Evolutionary conservation across 2,888 invertebrate genomes (phyloP).

Genomic region (Papilio gigon): DNA sequence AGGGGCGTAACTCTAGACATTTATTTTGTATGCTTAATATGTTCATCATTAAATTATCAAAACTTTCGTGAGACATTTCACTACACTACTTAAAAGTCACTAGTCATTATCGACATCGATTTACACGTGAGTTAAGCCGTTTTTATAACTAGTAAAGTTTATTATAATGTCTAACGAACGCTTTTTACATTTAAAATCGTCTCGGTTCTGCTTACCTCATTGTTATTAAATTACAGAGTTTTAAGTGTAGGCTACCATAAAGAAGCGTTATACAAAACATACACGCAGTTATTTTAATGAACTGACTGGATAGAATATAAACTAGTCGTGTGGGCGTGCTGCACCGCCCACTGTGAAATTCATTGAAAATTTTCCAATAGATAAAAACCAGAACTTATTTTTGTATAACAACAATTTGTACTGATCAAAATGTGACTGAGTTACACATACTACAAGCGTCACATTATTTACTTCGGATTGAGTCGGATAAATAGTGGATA

Average conservation of each 20-base stretch:
- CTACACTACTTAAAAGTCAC: too few relatives aligned
- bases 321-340: conserved; percentile 23
- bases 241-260: conserved; percentile 13
- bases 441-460: conserved; percentile 28
- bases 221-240: neutral
- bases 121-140: too few relatives aligned
- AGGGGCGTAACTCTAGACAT: too few relatives aligned
- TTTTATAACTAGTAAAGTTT: too few relatives aligned
- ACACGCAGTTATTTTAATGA: conserved; percentile 32
- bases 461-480: neutral
- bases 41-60: too few relatives aligned
- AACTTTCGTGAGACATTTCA: too few relatives aligned
- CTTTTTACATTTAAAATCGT: neutral
- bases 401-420: conserved; percentile 48
- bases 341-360: conserved; percentile 40
- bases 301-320: conserved; percentile 34
- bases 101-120: too few relatives aligned
- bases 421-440: conserved; percentile 24
- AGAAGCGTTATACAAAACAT: conserved; percentile 21
- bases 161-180: too few relatives aligned
- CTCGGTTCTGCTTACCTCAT: neutral
- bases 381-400: conserved; percentile 46
- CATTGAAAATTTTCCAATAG: conserved; percentile 52
- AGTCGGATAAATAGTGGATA: conserved; percentile 20
- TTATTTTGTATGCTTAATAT: too few relatives aligned